These are phyloP conservation scores for Macrotrachela quadricornifera DNA, from an alignment of 1,140 invertebrate species.

Conservation along the genomic window DNA sequence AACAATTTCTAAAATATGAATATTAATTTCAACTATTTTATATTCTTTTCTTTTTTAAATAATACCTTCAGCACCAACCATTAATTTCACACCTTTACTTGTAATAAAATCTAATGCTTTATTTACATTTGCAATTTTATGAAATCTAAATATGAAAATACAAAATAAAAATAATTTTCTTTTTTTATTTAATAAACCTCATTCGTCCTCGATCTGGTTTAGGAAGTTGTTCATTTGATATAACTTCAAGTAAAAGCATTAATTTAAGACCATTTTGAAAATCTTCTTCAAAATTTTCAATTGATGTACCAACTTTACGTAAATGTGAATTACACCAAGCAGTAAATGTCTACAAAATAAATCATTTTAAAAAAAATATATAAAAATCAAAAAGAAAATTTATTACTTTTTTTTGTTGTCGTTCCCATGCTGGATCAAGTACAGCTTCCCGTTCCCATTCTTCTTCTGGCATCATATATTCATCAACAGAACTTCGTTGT, in stretches of 20 bases:
- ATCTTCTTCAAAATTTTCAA: conserved; percentile 96
- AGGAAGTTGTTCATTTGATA: conserved; percentile 74
- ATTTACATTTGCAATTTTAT: conserved; percentile 98
- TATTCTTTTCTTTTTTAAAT: too few relatives aligned
- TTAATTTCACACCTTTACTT: conserved; percentile 90
- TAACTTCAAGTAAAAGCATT: conserved; percentile 87
- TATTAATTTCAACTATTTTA: too few relatives aligned
- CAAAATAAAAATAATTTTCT: too few relatives aligned
- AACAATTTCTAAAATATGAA: conserved; percentile 55
- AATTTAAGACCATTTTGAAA: conserved; percentile 95
- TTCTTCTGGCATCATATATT: conserved; percentile 92
- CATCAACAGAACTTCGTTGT: too few relatives aligned
- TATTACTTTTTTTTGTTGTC: conserved; percentile 76
- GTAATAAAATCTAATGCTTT: conserved; percentile 98
- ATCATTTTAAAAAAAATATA: too few relatives aligned
- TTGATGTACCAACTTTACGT: conserved; percentile 85
- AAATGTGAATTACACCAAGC: conserved; percentile 99
- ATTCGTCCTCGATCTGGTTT: conserved; percentile 97
- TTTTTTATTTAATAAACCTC: conserved; percentile 25
- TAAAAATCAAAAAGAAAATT: too few relatives aligned
- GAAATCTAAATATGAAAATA: conserved; percentile 39
- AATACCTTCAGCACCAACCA: conserved; percentile 56
- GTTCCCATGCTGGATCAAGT: conserved; percentile 96
- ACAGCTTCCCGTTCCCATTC: conserved; percentile 97
- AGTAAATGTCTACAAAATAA: conserved; percentile 76